Percentiles rank a stretch among this genome's conserved stretches.
Evolutionary conservation across 1,140 invertebrate species (phyloP).

Genomic region (Elysia chlorotica): DNA sequence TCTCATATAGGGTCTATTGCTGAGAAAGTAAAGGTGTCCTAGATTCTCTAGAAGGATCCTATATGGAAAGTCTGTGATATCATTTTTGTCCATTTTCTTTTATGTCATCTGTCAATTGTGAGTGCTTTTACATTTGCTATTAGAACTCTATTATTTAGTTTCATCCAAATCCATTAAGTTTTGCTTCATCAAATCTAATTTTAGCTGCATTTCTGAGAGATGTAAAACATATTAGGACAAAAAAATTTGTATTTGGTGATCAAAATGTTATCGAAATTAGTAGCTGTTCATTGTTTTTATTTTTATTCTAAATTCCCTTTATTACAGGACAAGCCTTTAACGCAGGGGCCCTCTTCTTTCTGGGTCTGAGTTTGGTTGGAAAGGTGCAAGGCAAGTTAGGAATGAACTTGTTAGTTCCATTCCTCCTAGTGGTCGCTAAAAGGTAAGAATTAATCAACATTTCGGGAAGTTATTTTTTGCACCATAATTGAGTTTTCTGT

Average conservation of each 20-base stretch:
- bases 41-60: not conserved
- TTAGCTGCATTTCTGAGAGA: not conserved
- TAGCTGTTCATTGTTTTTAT: too few species aligned
- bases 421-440: conserved; percentile 87
- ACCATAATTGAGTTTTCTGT: too few species aligned
- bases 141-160: not conserved
- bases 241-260: too few species aligned
- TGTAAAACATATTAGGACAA: not conserved
- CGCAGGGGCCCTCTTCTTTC: conserved; percentile 85
- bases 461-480: too few species aligned
- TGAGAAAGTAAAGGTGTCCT: too few species aligned
- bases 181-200: not conserved
- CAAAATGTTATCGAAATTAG: too few species aligned
- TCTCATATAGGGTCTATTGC: too few species aligned
- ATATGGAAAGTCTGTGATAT: not conserved
- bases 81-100: not conserved
- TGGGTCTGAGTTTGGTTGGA: conserved; percentile 92
- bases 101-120: too few species aligned
- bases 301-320: too few species aligned
- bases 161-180: not conserved
- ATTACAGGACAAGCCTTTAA: conserved; percentile 72
- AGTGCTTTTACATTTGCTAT: too few species aligned
- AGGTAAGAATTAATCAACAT: too few species aligned
- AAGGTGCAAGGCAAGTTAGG: conserved; percentile 80
- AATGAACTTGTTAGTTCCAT: conserved; percentile 77